A percentile compares a stretch with the other conserved stretches of the same genome.
These are phyloP conservation scores for Malurus splendens DNA, from an alignment of 2,797 vertebrate species.

Conservation along the genomic window DNA sequence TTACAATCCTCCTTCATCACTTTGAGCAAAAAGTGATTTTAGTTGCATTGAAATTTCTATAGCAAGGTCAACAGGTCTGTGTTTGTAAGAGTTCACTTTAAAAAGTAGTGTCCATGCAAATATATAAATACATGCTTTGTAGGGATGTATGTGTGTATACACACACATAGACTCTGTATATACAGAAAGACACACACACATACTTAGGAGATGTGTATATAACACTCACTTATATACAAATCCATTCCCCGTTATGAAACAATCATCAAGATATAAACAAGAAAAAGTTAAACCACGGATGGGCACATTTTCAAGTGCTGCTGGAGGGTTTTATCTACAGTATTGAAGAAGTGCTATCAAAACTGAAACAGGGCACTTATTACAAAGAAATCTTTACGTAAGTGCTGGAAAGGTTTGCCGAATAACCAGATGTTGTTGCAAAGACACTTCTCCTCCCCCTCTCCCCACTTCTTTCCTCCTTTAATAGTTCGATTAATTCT, in stretches of 20 bases:
- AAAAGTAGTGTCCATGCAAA: background rate
- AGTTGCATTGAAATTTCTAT: background rate
- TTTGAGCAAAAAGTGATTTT: background rate
- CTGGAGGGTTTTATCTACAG: constrained; percentile 31
- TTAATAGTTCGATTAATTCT: constrained; percentile 46
- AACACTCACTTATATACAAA: constrained; percentile 26
- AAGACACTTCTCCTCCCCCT: constrained; percentile 37
- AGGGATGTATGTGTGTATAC: background rate
- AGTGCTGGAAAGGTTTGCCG: constrained; percentile 31
- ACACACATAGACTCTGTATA: background rate
- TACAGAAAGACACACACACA: constrained; percentile 20
- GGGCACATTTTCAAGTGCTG: constrained; percentile 35
- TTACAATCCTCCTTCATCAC: background rate
- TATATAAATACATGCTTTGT: constrained; percentile 1
- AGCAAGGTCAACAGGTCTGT: background rate
- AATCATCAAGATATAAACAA: constrained; percentile 57
- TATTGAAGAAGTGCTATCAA: constrained; percentile 43
- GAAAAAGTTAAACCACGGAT: background rate
- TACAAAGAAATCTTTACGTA: constrained; percentile 54
- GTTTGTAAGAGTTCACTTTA: background rate
- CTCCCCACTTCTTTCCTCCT: constrained; percentile 19
- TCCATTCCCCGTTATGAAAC: constrained; percentile 36
- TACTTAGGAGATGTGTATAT: constrained; percentile 44
- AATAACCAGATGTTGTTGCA: constrained; percentile 53
- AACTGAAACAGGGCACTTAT: constrained; percentile 32